These are phyloP conservation scores for Suricata suricatta DNA, from an alignment of 2,113 vertebrate species.

Conservation along the genomic window DNA sequence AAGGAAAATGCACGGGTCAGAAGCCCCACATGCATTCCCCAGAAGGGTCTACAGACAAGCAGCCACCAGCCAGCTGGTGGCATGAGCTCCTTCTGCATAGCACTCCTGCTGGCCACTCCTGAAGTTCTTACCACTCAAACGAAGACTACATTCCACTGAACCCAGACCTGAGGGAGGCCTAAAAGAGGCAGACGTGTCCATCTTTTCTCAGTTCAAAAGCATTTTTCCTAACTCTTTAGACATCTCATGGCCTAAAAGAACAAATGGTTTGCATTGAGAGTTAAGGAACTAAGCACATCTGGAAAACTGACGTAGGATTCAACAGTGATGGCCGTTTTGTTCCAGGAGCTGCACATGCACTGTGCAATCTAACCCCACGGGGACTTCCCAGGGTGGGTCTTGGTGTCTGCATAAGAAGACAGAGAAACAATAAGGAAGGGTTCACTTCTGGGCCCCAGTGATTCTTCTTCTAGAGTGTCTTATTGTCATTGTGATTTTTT, in stretches of 20 bases:
- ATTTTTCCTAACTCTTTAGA: conserved; percentile 31
- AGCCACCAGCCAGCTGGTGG: background rate
- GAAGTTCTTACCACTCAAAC: background rate
- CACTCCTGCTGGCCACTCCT: background rate
- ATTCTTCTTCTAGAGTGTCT: background rate
- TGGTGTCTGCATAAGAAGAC: background rate
- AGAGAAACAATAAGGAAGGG: background rate
- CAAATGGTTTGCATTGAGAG: background rate
- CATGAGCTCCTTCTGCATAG: background rate
- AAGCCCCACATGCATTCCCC: background rate
- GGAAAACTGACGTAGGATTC: background rate
- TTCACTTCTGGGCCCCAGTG: background rate
- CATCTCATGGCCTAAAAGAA: background rate
- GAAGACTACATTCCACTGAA: background rate
- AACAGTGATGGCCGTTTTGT: background rate
- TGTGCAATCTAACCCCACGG: background rate
- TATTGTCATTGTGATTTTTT: background rate
- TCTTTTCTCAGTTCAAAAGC: background rate
- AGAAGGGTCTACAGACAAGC: background rate
- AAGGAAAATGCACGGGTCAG: background rate
- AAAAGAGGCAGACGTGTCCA: background rate
- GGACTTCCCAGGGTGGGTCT: background rate
- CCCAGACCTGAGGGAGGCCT: background rate
- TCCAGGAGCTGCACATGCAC: background rate
- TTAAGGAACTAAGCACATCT: background rate